Conservation (phyloP, 2,797 vertebrate genomes). For the Euphonia xanthogaster region DNA sequence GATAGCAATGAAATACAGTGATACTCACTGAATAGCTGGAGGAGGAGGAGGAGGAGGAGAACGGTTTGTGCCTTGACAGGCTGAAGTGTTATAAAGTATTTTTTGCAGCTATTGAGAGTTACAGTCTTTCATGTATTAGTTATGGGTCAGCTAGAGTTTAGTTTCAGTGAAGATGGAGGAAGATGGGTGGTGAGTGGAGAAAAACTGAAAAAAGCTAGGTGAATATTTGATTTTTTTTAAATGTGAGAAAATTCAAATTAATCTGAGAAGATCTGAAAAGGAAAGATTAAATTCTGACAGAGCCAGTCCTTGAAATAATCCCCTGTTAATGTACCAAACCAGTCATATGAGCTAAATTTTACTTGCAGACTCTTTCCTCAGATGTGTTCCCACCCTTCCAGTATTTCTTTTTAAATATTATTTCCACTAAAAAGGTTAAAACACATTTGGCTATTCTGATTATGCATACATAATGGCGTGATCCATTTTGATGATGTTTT, state of each 20-base stretch:
- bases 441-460: not conserved
- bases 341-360: conserved; percentile 6
- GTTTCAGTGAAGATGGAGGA: not conserved
- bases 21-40: not conserved
- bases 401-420: conserved; percentile 29
- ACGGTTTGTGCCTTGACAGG: not conserved
- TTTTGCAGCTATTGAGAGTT: not conserved
- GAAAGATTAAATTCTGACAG: not conserved
- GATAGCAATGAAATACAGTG: not conserved
- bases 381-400: not conserved
- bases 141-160: not conserved
- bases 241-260: conserved; percentile 16
- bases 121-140: not conserved
- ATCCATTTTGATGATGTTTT: conserved; percentile 17
- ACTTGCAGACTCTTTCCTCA: conserved; percentile 2
- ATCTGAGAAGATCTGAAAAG: not conserved
- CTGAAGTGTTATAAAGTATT: not conserved
- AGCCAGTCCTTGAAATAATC: not conserved
- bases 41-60: not conserved
- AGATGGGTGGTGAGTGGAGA: not conserved
- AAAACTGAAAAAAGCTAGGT: not conserved
- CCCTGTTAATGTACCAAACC: not conserved
- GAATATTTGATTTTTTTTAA: not conserved
- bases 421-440: conserved; percentile 42
- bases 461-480: accelerated